phyloP scores from a whole-genome alignment of 2,888 invertebrate species.

The Drosophila anomalata region DNA sequence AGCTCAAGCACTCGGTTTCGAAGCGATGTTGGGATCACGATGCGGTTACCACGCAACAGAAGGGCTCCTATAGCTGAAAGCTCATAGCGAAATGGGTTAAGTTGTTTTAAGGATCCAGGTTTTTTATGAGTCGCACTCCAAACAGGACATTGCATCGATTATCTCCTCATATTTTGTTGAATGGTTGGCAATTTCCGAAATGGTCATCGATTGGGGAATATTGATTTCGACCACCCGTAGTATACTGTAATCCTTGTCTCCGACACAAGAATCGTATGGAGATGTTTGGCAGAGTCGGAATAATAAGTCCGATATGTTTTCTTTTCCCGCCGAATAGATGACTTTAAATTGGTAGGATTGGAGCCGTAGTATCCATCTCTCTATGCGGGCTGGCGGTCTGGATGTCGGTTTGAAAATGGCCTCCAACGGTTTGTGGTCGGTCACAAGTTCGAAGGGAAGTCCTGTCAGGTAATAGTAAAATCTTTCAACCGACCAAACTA shows the following conservation, averaged over 20 bases:
- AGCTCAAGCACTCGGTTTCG: constrained; percentile 7
- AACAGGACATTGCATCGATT: background rate
- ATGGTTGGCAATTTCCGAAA: background rate
- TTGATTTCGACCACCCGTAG: background rate
- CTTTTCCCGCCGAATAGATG: background rate
- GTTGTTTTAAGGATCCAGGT: background rate
- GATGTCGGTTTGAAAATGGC: no score
- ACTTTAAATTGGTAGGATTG: background rate
- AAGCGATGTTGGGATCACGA: constrained; percentile 6
- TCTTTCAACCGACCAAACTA: no score
- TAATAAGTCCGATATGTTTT: constrained; percentile 1
- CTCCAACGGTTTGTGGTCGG: no score
- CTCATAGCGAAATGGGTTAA: constrained; percentile 11
- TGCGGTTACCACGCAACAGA: constrained; percentile 14
- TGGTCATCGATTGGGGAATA: constrained; percentile 1
- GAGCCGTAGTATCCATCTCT: no score
- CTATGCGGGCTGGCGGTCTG: no score
- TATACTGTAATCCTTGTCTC: no score
- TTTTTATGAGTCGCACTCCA: background rate
- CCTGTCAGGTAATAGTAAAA: no score
- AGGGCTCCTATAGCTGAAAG: constrained; percentile 13
- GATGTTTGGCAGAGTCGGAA: background rate
- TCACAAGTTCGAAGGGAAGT: no score
- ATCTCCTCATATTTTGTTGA: background rate
- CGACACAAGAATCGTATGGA: no score